Percentiles rank a stretch among this genome's conserved stretches.
phyloP scores from a whole-genome alignment of 2,113 vertebrate genomes.

The Archocentrus centrarchus region DNA sequence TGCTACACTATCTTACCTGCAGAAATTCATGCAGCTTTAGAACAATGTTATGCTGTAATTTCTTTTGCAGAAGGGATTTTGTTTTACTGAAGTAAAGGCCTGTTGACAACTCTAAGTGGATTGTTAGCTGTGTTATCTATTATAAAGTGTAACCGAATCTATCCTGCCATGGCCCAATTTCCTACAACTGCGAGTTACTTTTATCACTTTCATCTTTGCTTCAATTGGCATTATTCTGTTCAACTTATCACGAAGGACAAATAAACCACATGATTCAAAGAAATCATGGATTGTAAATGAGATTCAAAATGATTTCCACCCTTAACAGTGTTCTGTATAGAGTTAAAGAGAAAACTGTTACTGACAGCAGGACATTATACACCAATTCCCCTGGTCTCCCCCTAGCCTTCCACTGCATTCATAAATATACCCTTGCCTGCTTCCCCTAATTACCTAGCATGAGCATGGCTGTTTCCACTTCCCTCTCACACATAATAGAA shows the following conservation, averaged over 20 bases:
- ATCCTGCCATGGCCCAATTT: not conserved
- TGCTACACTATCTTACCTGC: not conserved
- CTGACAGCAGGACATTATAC: conserved; percentile 81
- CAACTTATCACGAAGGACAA: conserved; percentile 38
- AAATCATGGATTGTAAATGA: conserved; percentile 63
- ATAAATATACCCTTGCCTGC: conserved; percentile 78
- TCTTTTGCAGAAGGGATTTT: not conserved
- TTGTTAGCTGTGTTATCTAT: conserved; percentile 36
- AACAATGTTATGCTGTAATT: not conserved
- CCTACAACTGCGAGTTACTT: conserved; percentile 16
- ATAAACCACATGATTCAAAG: conserved; percentile 61
- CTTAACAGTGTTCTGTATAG: conserved; percentile 59
- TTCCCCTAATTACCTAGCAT: conserved; percentile 80
- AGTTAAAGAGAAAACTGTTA: conserved; percentile 78
- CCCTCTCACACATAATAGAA: conserved; percentile 79
- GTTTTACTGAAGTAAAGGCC: not conserved
- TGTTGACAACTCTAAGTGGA: conserved; percentile 13
- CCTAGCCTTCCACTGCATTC: conserved; percentile 67
- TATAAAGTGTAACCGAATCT: conserved; percentile 41
- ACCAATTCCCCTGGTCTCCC: conserved; percentile 72
- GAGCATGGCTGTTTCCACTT: conserved; percentile 79
- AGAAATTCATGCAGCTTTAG: not conserved
- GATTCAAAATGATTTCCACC: conserved; percentile 60
- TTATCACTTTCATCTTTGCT: conserved; percentile 37
- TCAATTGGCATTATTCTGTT: conserved; percentile 24